Evolutionary conservation across 2,113 vertebrate species (phyloP).

Genomic region (Willisornis vidua): DNA sequence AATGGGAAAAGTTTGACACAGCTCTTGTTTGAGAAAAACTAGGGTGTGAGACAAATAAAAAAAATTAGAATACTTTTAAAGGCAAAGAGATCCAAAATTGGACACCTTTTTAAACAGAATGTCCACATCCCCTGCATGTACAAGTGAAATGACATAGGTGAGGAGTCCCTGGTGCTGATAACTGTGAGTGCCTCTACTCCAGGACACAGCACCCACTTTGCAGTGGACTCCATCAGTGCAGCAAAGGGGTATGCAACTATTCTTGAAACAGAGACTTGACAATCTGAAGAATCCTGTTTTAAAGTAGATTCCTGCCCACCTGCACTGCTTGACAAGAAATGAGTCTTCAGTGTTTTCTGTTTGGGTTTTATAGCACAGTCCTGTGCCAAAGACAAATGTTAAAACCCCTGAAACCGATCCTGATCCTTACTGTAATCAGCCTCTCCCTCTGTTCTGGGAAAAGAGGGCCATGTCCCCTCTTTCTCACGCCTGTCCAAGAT

Average conservation of each 20-base stretch:
- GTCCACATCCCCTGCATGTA: not conserved
- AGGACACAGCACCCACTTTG: not conserved
- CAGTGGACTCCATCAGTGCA: not conserved
- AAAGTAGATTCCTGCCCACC: not conserved
- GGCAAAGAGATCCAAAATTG: not conserved
- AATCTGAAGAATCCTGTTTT: not conserved
- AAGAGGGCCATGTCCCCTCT: not conserved
- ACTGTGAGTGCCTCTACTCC: not conserved
- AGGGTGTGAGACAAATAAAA: not conserved
- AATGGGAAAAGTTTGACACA: not conserved
- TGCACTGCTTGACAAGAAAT: not conserved
- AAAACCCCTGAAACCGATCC: not conserved
- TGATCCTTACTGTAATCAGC: not conserved
- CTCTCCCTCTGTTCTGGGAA: not conserved
- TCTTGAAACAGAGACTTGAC: not conserved
- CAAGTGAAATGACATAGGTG: not conserved
- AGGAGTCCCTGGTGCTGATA: fast-evolving
- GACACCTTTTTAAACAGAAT: not conserved
- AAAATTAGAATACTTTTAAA: not conserved
- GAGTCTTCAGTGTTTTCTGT: not conserved
- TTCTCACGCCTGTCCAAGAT: not conserved
- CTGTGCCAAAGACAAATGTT: not conserved
- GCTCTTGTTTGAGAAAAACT: not conserved
- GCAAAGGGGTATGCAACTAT: not conserved
- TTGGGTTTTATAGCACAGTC: not conserved